Conservation (phyloP, 2,888 invertebrate genomes). For the Trissonchulus sp. region DNA sequence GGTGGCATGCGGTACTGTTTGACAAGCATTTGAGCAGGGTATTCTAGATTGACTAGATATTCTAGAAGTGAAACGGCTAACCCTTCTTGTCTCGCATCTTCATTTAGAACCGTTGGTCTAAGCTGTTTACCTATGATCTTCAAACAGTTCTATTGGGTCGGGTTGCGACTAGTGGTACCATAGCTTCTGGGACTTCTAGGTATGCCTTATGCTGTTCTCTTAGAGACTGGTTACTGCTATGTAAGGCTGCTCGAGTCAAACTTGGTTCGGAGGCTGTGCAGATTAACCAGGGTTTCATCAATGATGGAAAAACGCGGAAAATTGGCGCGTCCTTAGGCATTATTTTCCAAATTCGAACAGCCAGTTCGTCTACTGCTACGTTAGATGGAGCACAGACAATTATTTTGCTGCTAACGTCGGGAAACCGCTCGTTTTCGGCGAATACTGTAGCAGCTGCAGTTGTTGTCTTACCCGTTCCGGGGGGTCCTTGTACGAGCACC, state of each 20-base stretch:
- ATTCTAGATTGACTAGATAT: neutral
- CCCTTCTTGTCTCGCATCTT: neutral
- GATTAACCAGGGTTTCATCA: conserved; percentile 1
- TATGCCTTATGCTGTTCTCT: neutral
- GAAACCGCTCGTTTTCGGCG: no score
- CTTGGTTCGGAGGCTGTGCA: neutral
- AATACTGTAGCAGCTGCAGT: neutral
- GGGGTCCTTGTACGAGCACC: neutral
- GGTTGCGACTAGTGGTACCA: no score
- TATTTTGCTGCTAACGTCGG: no score
- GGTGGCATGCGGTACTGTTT: conserved; percentile 13
- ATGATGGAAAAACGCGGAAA: neutral
- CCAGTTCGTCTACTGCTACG: conserved; percentile 10
- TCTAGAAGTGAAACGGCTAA: neutral
- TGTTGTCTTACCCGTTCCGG: neutral
- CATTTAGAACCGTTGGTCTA: neutral
- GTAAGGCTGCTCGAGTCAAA: neutral
- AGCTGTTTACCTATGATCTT: no score
- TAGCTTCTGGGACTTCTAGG: conserved; percentile 1
- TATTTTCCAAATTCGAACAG: no score
- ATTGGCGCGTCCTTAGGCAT: conserved; percentile 2
- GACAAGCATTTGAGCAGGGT: neutral
- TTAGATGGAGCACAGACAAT: neutral
- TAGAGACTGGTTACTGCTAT: neutral
- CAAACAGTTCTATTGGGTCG: no score